Conservation (phyloP, 2,888 invertebrate genomes). For the Apamea sordens region DNA sequence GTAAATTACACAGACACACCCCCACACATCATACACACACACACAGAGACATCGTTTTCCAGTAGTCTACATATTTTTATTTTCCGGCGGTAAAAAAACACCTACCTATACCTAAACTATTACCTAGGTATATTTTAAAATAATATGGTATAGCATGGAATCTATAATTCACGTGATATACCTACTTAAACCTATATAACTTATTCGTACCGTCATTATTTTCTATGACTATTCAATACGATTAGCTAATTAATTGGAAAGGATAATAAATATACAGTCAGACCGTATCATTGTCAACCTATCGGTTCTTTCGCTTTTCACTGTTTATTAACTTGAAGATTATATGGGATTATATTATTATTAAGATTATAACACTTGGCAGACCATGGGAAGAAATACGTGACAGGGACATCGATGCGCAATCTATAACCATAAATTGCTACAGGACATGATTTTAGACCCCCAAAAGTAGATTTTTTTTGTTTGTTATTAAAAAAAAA, state of each 20-base stretch:
- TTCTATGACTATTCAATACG: not conserved
- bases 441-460: not conserved
- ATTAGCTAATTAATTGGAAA: not conserved
- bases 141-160: not conserved
- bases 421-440: no score
- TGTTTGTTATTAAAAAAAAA: no score
- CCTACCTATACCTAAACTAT: no score
- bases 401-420: no score
- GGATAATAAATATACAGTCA: not conserved
- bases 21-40: no score
- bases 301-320: not conserved
- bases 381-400: not conserved
- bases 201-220: not conserved
- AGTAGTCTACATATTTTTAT: not conserved
- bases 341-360: not conserved
- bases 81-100: no score
- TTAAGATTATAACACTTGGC: not conserved
- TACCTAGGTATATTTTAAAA: not conserved
- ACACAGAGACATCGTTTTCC: not conserved
- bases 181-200: not conserved
- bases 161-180: not conserved
- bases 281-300: not conserved
- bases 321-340: not conserved
- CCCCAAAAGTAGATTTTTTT: not conserved
- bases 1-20: slow-evolving; percentile 11